phyloP scores from a whole-genome alignment of 2,888 invertebrate genomes.

The Dryadula phaetusa region DNA sequence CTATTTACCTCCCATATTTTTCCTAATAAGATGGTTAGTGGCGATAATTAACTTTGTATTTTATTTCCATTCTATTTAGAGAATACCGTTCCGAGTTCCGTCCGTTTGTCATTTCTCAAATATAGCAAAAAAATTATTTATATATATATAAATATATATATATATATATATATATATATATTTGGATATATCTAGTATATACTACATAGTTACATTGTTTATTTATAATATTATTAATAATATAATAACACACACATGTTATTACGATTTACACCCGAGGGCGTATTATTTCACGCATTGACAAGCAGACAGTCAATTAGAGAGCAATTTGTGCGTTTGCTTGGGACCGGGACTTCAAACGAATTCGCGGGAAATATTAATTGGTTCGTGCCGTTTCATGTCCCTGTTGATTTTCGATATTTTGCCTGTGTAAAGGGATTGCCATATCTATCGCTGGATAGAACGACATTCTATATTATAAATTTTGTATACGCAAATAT shows the following conservation, averaged over 20 bases:
- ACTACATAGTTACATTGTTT: too few relatives aligned
- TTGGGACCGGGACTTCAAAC: conserved; percentile 47
- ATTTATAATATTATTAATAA: background rate
- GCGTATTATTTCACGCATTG: conserved; percentile 67
- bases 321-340: conserved; percentile 55
- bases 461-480: background rate
- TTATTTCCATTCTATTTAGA: too few relatives aligned
- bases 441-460: background rate
- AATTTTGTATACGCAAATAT: background rate
- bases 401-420: conserved; percentile 38
- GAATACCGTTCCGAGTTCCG: too few relatives aligned
- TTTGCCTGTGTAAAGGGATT: conserved; percentile 16
- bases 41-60: too few relatives aligned
- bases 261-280: conserved; percentile 46
- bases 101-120: too few relatives aligned
- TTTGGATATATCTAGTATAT: too few relatives aligned
- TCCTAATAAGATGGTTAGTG: too few relatives aligned
- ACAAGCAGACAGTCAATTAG: conserved; percentile 67
- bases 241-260: conserved; percentile 16
- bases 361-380: conserved; percentile 43
- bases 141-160: too few relatives aligned
- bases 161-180: too few relatives aligned
- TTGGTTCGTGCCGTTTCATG: conserved; percentile 41
- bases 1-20: too few relatives aligned
- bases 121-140: too few relatives aligned